Evolutionary conservation across 2,797 vertebrate genomes (phyloP).

Genomic region (Micrastur ruficollis): DNA sequence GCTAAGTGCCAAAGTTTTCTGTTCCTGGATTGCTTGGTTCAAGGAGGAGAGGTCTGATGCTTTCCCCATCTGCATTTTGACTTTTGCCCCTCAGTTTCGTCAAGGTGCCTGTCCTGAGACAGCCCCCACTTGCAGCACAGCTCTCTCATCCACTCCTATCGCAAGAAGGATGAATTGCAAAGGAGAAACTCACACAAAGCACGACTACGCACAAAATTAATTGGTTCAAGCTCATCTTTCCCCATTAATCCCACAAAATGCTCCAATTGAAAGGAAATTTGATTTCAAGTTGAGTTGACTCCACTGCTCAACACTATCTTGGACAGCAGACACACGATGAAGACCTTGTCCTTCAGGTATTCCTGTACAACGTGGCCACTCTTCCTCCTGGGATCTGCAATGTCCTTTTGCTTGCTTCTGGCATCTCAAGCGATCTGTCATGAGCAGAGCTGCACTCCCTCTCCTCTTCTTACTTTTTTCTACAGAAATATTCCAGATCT

Average conservation of each 20-base stretch:
- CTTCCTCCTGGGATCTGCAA: not conserved
- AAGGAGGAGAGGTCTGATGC: not conserved
- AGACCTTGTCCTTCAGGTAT: not conserved
- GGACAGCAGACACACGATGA: not conserved
- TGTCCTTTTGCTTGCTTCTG: not conserved
- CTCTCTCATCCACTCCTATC: not conserved
- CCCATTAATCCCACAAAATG: not conserved
- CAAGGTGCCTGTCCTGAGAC: not conserved
- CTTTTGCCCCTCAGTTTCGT: not conserved
- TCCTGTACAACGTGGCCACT: not conserved
- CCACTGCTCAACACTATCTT: not conserved
- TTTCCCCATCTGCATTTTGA: not conserved
- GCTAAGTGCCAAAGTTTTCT: not conserved
- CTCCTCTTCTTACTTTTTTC: not conserved
- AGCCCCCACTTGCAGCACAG: not conserved
- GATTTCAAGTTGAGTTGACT: not conserved
- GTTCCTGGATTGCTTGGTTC: not conserved
- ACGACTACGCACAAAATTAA: not conserved
- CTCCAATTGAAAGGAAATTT: not conserved
- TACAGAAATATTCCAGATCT: not conserved
- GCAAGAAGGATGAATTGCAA: not conserved
- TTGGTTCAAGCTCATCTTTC: not conserved
- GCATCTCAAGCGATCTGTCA: not conserved
- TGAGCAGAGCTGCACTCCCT: not conserved
- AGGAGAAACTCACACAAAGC: not conserved